Conservation (phyloP, 2,888 invertebrate genomes). For the Drosophila siamana region DNA sequence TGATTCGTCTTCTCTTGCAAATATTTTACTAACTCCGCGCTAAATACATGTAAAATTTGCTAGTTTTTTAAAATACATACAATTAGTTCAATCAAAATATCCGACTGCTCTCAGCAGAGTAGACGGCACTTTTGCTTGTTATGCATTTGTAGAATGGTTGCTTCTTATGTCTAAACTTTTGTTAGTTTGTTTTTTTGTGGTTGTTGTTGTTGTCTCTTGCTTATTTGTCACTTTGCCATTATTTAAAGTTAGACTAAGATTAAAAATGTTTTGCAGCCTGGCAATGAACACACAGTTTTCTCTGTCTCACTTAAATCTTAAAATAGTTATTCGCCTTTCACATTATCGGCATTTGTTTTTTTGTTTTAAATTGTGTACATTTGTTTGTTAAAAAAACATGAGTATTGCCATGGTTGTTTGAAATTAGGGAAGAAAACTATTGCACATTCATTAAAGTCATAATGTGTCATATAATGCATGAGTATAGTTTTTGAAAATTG, state of each 20-base stretch:
- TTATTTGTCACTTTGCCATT: conserved; percentile 75
- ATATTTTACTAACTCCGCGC: conserved; percentile 76
- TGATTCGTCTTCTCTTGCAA: conserved; percentile 51
- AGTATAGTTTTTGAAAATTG: conserved; percentile 30
- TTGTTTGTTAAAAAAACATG: conserved; percentile 29
- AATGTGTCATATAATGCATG: conserved; percentile 16
- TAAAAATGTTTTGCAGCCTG: conserved; percentile 53
- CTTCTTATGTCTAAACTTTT: conserved; percentile 59
- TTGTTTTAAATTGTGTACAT: conserved; percentile 23
- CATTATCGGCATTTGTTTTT: conserved; percentile 28
- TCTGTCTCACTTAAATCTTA: conserved; percentile 53
- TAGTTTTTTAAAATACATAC: conserved; percentile 64
- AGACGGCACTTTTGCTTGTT: conserved; percentile 47
- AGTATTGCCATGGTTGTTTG: conserved; percentile 50
- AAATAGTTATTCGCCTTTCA: conserved; percentile 29
- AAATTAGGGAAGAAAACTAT: conserved; percentile 46
- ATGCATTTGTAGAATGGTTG: conserved; percentile 49
- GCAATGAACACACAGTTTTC: conserved; percentile 65
- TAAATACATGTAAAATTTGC: conserved; percentile 74
- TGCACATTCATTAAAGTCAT: conserved; percentile 54
- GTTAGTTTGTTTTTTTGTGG: conserved; percentile 22
- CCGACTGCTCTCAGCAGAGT: conserved; percentile 43
- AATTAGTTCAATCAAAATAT: conserved; percentile 56
- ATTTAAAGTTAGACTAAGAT: conserved; percentile 67
- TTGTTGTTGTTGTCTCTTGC: conserved; percentile 29